Evolutionary conservation across 2,888 invertebrate species (phyloP), one percentile per base, ranked within the genome.

Genomic region (Coelopa pilipes): DNA sequence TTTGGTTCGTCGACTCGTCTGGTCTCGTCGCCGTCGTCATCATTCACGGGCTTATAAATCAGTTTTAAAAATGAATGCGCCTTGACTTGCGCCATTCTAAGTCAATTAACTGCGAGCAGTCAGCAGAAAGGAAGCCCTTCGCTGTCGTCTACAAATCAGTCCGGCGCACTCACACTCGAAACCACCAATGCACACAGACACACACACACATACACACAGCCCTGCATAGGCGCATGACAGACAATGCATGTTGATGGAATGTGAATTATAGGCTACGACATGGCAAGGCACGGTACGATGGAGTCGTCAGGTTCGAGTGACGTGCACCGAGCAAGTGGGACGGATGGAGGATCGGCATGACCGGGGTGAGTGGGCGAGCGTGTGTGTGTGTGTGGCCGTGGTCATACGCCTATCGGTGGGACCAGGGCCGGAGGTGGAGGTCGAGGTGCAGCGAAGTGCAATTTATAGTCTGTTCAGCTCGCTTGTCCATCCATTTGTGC

Each of bases 11-110:
- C 46, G 46, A 21, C 17, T 70, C 70, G 49, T 60, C 69, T 63
- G 17, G 46, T 21, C 17, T 70, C 70, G 49, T 60, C 69, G 24
- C 1, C 72, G 55, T 65, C 63, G 15, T 71, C 71, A 45, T 71
- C 71, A 55, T 24, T 65, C 34, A 53, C 53, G 65, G 53, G 21
- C 53, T 55, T 53, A 71, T 63, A 71, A 71, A 71, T 71, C 55
- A 63, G 63, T 65, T 71, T 47, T 53, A 53, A 71, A 45, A 19
- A 45, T 45, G 71, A 63, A 65, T 63, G 45, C 19, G 50, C 45
- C 71, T 71, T 71, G 53, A 71, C 71, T 53, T 62, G 63, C n/a
- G 19, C 47, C 55, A 55, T 63, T 71, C 71, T 71, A 57, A 65
- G 55, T 63, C 71, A 63, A 71, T 71, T 65, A 71, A 71, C 65